Conservation (phyloP, 2,113 vertebrate species). For the Anser cygnoides region DNA sequence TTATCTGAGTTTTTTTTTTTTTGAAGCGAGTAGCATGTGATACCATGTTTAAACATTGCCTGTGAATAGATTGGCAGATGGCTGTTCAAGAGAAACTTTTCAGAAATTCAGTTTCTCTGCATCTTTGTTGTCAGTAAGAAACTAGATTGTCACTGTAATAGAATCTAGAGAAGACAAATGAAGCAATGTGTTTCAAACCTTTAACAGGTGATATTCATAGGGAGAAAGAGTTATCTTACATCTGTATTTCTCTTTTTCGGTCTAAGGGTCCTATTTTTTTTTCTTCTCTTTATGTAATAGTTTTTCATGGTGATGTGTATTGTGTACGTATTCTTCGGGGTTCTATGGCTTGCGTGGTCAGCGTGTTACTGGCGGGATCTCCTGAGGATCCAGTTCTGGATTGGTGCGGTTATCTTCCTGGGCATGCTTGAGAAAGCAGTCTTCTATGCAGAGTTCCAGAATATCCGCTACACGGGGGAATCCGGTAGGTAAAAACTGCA, state of each 20-base stretch:
- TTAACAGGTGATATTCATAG: background rate
- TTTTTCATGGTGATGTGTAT: slow-evolving; percentile 98
- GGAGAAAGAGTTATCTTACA: background rate
- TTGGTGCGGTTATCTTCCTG: slow-evolving; percentile 92
- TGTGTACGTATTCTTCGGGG: slow-evolving; percentile 91
- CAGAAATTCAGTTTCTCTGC: background rate
- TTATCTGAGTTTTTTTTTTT: background rate
- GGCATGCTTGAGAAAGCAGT: slow-evolving; percentile 96
- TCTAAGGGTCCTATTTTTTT: slow-evolving; percentile 39
- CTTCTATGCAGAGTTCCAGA: slow-evolving; percentile 97
- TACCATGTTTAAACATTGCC: background rate
- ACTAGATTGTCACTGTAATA: background rate
- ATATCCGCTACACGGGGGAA: slow-evolving; percentile 90
- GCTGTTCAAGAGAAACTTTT: background rate
- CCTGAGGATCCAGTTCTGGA: slow-evolving; percentile 95
- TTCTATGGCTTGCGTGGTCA: slow-evolving; percentile 92
- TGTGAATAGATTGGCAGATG: background rate
- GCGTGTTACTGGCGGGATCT: slow-evolving; percentile 94
- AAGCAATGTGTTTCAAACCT: background rate
- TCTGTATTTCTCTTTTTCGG: background rate
- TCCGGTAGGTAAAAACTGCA: slow-evolving; percentile 77
- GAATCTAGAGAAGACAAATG: background rate
- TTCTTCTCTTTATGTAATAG: slow-evolving; percentile 70
- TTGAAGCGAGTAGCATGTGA: background rate
- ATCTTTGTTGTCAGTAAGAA: background rate